phyloP scores from a whole-genome alignment of 1,140 invertebrate genomes.

The Lasioglossum baleicum region DNA sequence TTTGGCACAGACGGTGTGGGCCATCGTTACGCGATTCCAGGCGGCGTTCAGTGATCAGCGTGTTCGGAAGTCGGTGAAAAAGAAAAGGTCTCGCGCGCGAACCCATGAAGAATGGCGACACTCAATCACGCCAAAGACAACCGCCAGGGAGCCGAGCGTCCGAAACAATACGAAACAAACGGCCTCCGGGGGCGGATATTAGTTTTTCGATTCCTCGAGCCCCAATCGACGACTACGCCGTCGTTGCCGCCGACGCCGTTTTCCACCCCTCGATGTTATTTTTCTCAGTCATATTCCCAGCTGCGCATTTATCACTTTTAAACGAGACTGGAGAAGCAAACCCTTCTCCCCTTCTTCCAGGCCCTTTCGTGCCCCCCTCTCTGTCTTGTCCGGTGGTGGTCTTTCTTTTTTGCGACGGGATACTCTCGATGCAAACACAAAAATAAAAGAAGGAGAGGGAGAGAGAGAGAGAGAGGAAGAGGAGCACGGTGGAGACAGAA shows the following conservation, averaged over 20 bases:
- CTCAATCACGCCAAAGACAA: conserved; percentile 76
- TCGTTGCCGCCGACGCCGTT: conserved; percentile 18
- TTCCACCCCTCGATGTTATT: conserved; percentile 60
- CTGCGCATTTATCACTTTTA: conserved; percentile 77
- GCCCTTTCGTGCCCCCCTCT: conserved; percentile 15
- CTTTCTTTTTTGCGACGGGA: conserved; percentile 44
- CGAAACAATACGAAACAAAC: conserved; percentile 79
- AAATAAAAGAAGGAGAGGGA: conserved; percentile 14
- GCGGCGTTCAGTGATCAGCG: conserved; percentile 30
- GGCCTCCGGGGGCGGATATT: conserved; percentile 76
- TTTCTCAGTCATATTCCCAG: conserved; percentile 77
- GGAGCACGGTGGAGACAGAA: conserved; percentile 21
- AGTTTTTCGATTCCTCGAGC: conserved; percentile 77
- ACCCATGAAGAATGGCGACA: conserved; percentile 74
- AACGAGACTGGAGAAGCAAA: conserved; percentile 67
- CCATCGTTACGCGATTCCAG: conserved; percentile 48
- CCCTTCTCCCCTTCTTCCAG: conserved; percentile 43
- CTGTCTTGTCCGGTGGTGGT: conserved; percentile 18
- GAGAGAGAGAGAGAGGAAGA: conserved; percentile 33
- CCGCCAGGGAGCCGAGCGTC: conserved; percentile 64
- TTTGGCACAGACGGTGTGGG: neutral
- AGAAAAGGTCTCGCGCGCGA: conserved; percentile 32
- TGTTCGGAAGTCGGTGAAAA: conserved; percentile 48
- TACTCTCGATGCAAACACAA: conserved; percentile 29
- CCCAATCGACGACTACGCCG: conserved; percentile 51